Percentiles rank a stretch among this genome's conserved stretches.
phyloP scores from a whole-genome alignment of 1,140 invertebrate species.

The Lithobius niger region DNA sequence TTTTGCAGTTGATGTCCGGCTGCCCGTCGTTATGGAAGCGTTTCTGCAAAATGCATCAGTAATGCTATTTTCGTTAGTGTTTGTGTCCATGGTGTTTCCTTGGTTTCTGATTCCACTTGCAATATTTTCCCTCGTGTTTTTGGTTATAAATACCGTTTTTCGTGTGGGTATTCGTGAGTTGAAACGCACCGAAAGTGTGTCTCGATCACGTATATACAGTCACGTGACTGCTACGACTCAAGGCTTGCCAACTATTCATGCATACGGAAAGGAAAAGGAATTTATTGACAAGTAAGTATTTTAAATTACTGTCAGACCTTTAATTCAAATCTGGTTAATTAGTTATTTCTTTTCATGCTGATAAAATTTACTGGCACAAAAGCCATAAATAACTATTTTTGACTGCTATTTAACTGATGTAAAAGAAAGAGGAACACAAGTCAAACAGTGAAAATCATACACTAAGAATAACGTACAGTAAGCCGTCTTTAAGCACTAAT shows the following conservation, averaged over 20 bases:
- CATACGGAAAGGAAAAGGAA: conserved; percentile 44
- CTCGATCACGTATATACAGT: conserved; percentile 47
- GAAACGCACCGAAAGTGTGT: conserved; percentile 45
- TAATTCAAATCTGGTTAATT: too few relatives aligned
- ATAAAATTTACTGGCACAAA: too few relatives aligned
- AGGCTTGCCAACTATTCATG: conserved; percentile 48
- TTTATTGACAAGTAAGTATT: conserved; percentile 35
- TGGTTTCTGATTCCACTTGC: conserved; percentile 44
- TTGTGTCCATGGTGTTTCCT: conserved; percentile 46
- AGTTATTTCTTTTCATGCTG: too few relatives aligned
- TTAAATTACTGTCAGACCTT: too few relatives aligned
- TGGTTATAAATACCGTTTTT: conserved; percentile 41
- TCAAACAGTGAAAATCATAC: too few relatives aligned
- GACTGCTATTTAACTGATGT: too few relatives aligned
- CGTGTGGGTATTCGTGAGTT: conserved; percentile 42
- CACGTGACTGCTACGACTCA: conserved; percentile 46
- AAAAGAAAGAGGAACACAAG: too few relatives aligned
- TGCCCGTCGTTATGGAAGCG: conserved; percentile 45
- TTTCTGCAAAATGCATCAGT: conserved; percentile 44
- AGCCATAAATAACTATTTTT: too few relatives aligned
- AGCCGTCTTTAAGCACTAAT: too few relatives aligned
- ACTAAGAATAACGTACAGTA: too few relatives aligned
- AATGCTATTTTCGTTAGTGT: conserved; percentile 38
- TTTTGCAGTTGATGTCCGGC: conserved; percentile 48
- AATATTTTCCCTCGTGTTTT: conserved; percentile 39